Base-by-base conservation (phyloP, 30 jellyfish, hydroid and myxozoan genomes). In the Hydractinia echinata region DNA sequence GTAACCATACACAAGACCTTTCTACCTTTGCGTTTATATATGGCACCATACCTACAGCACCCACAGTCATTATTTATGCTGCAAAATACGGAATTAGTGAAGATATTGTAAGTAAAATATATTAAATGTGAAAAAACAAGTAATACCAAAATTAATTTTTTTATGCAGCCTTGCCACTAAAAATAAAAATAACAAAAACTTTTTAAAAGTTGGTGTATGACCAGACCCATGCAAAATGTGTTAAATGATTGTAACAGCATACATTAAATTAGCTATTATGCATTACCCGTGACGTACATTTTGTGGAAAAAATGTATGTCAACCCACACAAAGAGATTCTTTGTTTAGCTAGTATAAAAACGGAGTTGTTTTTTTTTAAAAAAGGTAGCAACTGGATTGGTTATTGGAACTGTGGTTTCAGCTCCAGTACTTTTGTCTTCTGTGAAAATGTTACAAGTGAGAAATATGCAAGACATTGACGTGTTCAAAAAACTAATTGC, bases 21-120 rank as follows among this genome's bases (percentile, higher is more conserved):
- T n/a, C 74, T 13, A 64, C 19, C 54, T 91, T 91, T 83, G 95
- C 95, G 21, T 91, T 91, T 78, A 54, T 91, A 3, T 91, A 91
- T 91, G 97, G 97, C 10, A 82, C 95, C 1, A 61, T 91, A 4
- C 97, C 97, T 54, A 77, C 97, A 49, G 97, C 97, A 4, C 97
- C 97, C 5, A 83, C 97, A 6, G 97, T 91, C 10, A 88, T 79
- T 53, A 81, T 91, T 13, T 91, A 44, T 72, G 95, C 97, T 30
- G 48, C 91, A 11, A 83, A 78, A 83, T 91, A 91, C 68, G 84
- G 74, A 19, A 21, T 76, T 30, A 88, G 85, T 18, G 95, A 81
- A 5, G 90, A 86, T 10, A 83, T 85, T 6, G 97, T 91, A 61
- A 86, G 95, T 74, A 30, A 30, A 30, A 30, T 30, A 30, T 0